Conservation (phyloP, 1,140 invertebrate species). For the Bilobella aurantiaca region DNA sequence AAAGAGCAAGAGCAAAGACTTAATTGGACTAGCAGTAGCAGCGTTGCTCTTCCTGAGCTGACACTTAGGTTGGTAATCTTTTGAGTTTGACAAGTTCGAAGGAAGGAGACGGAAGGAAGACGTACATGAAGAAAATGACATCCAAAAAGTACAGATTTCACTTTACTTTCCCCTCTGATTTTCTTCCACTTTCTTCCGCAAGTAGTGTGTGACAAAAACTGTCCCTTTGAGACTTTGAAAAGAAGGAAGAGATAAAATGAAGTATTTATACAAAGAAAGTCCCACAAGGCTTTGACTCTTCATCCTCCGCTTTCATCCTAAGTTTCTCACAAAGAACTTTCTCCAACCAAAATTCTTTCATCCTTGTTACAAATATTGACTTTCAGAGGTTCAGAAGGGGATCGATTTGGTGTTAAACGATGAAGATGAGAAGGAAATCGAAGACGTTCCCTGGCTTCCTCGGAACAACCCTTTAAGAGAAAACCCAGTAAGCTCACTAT, state of each 20-base stretch:
- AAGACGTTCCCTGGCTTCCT: too few species aligned
- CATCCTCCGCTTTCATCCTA: neutral
- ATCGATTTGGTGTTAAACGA: slow-evolving; percentile 2
- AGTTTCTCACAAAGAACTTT: neutral
- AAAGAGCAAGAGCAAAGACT: too few species aligned
- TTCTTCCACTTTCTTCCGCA: neutral
- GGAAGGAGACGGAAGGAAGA: too few species aligned
- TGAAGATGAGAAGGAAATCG: neutral
- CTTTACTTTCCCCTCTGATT: neutral
- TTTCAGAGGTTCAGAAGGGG: too few species aligned
- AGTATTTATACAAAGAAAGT: neutral
- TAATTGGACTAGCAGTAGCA: too few species aligned
- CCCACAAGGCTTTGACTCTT: too few species aligned
- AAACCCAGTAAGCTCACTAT: neutral
- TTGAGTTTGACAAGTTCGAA: neutral
- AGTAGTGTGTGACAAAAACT: slow-evolving; percentile 1
- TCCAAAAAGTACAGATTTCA: too few species aligned
- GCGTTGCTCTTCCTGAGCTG: too few species aligned
- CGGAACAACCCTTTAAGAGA: neutral
- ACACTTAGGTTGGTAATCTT: too few species aligned
- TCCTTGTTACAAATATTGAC: slow-evolving; percentile 3
- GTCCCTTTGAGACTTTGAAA: neutral
- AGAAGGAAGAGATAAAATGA: slow-evolving; percentile 1
- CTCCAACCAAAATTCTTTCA: neutral
- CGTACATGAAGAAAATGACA: too few species aligned